Evolutionary conservation across 2,113 vertebrate species (phyloP).

Genomic region (Anthoscopus minutus): DNA sequence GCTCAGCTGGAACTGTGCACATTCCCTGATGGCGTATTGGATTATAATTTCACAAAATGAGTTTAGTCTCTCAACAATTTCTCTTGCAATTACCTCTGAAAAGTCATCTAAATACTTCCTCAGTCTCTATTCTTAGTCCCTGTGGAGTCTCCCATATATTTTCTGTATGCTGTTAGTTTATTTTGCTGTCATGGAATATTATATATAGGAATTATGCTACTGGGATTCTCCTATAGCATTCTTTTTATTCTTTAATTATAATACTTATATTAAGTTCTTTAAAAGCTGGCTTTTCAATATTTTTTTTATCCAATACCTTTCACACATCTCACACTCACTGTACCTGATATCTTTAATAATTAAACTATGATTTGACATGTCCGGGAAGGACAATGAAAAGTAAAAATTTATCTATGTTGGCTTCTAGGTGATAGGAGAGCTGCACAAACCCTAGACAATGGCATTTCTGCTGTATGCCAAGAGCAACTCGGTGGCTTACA

Average conservation of each 20-base stretch:
- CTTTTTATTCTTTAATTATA: neutral
- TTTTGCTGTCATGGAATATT: neutral
- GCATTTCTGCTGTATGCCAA: neutral
- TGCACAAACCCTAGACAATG: neutral
- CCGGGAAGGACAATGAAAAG: neutral
- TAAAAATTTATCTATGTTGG: neutral
- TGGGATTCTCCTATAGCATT: neutral
- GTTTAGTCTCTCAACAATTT: conserved; percentile 33
- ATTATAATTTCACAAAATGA: conserved; percentile 41
- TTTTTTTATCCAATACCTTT: neutral
- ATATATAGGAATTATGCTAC: neutral
- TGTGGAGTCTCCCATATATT: neutral
- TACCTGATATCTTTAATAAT: neutral
- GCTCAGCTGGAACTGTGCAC: conserved; percentile 11
- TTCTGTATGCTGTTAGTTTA: neutral
- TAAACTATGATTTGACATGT: neutral
- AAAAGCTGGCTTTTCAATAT: neutral
- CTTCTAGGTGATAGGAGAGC: neutral
- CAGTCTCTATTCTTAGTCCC: neutral
- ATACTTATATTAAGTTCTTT: neutral
- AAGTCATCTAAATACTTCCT: conserved; percentile 14
- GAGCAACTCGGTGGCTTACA: accelerated
- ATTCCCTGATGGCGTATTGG: conserved; percentile 47
- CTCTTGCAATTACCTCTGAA: conserved; percentile 19
- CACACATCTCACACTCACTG: neutral